These are phyloP conservation scores for Rhabdomys dilectus DNA, from an alignment of 2,113 vertebrate species.

Conservation along the genomic window DNA sequence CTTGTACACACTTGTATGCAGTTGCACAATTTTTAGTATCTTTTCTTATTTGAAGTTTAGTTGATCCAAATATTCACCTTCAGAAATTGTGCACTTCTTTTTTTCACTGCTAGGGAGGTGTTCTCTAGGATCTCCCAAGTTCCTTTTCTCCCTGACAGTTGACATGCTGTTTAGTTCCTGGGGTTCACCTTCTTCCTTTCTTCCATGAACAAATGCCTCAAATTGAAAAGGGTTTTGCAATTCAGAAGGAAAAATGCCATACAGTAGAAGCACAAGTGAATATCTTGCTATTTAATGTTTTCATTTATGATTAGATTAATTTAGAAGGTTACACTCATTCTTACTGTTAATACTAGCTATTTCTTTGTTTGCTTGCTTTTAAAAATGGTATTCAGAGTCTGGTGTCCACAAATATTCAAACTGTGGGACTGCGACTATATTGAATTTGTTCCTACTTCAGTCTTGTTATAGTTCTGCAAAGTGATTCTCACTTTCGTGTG, in stretches of 20 bases:
- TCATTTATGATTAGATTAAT: background rate
- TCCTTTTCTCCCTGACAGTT: background rate
- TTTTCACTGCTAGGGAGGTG: background rate
- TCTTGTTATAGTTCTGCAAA: background rate
- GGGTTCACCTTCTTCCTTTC: background rate
- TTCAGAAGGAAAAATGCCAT: background rate
- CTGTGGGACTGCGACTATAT: background rate
- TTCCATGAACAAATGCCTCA: background rate
- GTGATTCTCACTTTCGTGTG: no score
- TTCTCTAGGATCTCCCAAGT: background rate
- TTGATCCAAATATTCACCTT: background rate
- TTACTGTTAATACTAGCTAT: background rate
- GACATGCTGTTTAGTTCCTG: background rate
- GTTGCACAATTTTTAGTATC: background rate
- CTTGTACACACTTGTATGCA: background rate
- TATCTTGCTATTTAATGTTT: background rate
- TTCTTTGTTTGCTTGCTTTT: background rate
- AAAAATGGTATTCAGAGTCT: no score
- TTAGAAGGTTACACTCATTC: background rate
- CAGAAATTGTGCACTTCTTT: background rate
- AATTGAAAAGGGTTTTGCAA: background rate
- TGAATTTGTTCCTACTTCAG: no score
- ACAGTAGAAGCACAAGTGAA: background rate
- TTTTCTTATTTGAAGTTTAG: background rate
- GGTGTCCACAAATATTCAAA: background rate